A percentile compares a stretch with the other conserved stretches of the same genome.
phyloP scores from a whole-genome alignment of 1,140 invertebrate species.

The Diabrotica undecimpunctata region DNA sequence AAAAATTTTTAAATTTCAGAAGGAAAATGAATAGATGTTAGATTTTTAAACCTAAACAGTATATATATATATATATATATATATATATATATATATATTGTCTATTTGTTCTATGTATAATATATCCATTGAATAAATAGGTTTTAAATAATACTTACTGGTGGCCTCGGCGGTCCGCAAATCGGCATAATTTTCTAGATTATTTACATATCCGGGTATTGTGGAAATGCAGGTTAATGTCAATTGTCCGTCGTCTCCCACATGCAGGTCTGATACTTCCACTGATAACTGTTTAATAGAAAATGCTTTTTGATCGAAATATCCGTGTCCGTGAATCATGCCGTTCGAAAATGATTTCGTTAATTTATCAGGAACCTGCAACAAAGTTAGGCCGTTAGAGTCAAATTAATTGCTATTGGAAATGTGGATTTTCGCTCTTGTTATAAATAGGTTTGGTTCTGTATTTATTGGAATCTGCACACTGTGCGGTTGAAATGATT shows the following conservation, averaged over 20 bases:
- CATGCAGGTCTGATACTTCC: slow-evolving; percentile 60
- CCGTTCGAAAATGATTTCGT: slow-evolving; percentile 45
- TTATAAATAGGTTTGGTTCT: no score
- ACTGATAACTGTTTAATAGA: slow-evolving; percentile 54
- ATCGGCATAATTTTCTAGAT: slow-evolving; percentile 64
- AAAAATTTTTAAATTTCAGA: no score
- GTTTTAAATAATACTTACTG: slow-evolving; percentile 51
- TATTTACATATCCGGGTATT: slow-evolving; percentile 63
- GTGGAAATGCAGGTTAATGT: slow-evolving; percentile 69
- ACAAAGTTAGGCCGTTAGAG: slow-evolving; percentile 11
- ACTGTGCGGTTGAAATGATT: no score
- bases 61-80: no score
- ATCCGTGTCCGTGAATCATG: slow-evolving; percentile 41
- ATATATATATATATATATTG: no score
- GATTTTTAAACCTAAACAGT: no score
- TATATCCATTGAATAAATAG: no score
- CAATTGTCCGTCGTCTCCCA: slow-evolving; percentile 61
- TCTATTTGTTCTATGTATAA: no score
- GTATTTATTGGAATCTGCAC: no score
- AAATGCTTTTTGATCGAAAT: slow-evolving; percentile 40
- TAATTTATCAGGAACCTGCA: slow-evolving; percentile 40
- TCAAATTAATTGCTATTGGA: no score
- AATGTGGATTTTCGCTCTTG: no score
- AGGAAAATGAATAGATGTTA: no score
- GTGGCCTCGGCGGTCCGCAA: slow-evolving; percentile 61